A percentile compares a stretch with the other conserved stretches of the same genome.
Evolutionary conservation across 2,888 invertebrate genomes (phyloP).

Genomic region (Lutraria lutraria): DNA sequence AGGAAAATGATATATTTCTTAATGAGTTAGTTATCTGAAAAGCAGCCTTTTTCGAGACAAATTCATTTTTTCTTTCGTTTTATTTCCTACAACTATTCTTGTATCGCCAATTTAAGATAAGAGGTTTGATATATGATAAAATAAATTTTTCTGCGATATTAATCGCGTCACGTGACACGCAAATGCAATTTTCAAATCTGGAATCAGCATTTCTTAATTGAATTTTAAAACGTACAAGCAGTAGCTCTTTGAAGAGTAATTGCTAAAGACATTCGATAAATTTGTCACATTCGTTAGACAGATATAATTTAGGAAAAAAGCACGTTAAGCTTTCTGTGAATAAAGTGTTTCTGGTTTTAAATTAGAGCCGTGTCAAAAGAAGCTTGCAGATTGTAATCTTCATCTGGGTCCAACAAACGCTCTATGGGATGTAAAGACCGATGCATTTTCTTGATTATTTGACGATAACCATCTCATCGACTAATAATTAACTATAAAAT

Average conservation of each 20-base stretch:
- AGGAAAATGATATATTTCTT: slow-evolving; percentile 40
- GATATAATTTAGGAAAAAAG: slow-evolving; percentile 61
- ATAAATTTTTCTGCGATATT: slow-evolving; percentile 37
- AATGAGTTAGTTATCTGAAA: slow-evolving; percentile 24
- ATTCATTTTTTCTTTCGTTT: slow-evolving; percentile 28
- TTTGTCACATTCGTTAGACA: slow-evolving; percentile 58
- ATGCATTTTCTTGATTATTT: slow-evolving; percentile 64
- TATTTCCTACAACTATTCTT: slow-evolving; percentile 25
- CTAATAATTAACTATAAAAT: slow-evolving; percentile 73
- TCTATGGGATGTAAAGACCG: slow-evolving; percentile 57
- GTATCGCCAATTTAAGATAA: slow-evolving; percentile 39
- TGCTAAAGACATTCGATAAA: slow-evolving; percentile 59
- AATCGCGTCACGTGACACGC: slow-evolving; percentile 41
- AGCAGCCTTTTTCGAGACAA: slow-evolving; percentile 30
- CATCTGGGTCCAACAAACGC: slow-evolving; percentile 59
- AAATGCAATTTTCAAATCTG: slow-evolving; percentile 43
- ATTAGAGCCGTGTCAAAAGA: slow-evolving; percentile 58
- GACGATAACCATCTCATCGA: slow-evolving; percentile 57
- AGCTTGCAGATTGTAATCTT: slow-evolving; percentile 60
- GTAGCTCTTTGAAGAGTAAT: slow-evolving; percentile 50
- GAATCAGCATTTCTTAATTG: slow-evolving; percentile 50
- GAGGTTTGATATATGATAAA: slow-evolving; percentile 40
- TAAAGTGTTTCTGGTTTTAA: slow-evolving; percentile 60
- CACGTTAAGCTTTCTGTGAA: slow-evolving; percentile 55
- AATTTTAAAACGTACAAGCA: slow-evolving; percentile 46